Evolutionary conservation across 2,797 vertebrate genomes (phyloP).

Genomic region (Rhynchotus rufescens): DNA sequence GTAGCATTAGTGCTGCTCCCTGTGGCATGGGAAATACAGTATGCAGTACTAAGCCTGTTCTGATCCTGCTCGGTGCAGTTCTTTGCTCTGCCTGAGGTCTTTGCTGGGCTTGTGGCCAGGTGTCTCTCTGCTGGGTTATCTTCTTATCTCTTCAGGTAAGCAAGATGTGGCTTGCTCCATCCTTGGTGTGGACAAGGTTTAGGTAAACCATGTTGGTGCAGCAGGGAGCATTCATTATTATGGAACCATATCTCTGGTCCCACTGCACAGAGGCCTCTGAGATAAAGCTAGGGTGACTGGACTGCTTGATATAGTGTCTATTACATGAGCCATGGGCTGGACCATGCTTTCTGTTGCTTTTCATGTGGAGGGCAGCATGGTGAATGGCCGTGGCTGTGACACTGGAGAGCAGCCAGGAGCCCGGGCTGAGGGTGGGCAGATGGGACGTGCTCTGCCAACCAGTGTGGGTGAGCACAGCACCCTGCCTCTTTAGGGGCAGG

Average conservation of each 20-base stretch:
- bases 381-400: too few species aligned
- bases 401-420: not conserved
- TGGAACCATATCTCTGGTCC: not conserved
- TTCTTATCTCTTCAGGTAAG: not conserved
- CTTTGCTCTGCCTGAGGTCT: not conserved
- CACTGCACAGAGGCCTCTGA: not conserved
- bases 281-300: not conserved
- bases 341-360: not conserved
- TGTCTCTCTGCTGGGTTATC: not conserved
- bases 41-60: not conserved
- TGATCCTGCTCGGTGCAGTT: fast-evolving
- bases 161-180: not conserved
- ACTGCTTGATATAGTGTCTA: not conserved
- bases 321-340: not conserved
- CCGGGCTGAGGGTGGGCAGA: not conserved
- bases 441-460: not conserved
- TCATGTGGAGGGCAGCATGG: not conserved
- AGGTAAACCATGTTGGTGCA: not conserved
- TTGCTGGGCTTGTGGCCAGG: too few species aligned
- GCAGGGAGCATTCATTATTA: not conserved
- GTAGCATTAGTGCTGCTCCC: slow-evolving; percentile 59
- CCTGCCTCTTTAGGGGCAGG: not conserved
- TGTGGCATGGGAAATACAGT: slow-evolving; percentile 31
- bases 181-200: fast-evolving
- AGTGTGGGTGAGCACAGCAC: not conserved